Evolutionary conservation across 2,888 invertebrate genomes (phyloP), one percentile per base, ranked within the genome.

Genomic region (Ypsolopha scabrella): DNA sequence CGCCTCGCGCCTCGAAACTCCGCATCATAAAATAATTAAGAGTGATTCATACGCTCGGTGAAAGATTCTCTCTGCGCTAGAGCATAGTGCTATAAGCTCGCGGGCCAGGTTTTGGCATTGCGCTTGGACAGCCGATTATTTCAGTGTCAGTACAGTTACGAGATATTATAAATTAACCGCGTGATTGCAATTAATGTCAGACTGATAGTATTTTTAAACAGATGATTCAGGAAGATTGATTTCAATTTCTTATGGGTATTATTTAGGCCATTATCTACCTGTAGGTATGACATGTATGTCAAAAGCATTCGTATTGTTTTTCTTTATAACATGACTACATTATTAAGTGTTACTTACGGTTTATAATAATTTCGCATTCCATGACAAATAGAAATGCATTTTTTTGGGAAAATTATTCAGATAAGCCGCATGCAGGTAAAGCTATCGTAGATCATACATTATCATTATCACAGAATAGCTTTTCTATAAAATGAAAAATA

Each of bases 61-160:
- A 76, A 72, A 77, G 72, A 73, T 71, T 74, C 74, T 67, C 68
- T 71, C 72, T 64, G 60, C 74, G 66, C 68, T 63, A 56, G 60
- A 66, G 64, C 65, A 68, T 67, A 56, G 66, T 65, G 69, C 68
- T 59, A 24, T 24, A 24, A 24, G 24, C 24, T 4, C 24, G 24
- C 24, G 24, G 24, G 68, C 67, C 68, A 69, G 67, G 67, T 75
- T 76, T 83, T 85, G 82, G 85, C 85, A 83, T 75, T 71, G 74
- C 71, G 54, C 64, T 80, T 72, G 80, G 83, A 82, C 82, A 83
- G 72, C 65, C 76, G 73, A 82, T 80, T 81, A 83, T 80, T 81
- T 72, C 70, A 67, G 72, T 79, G 82, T 82, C 80, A 64, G 61
- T 74, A 76, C 78, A 68, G 75, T 80, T 80, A 80, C 71, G 60